These are phyloP conservation scores for Galerucella pusilla DNA, from an alignment of 2,888 invertebrate species.

Conservation along the genomic window DNA sequence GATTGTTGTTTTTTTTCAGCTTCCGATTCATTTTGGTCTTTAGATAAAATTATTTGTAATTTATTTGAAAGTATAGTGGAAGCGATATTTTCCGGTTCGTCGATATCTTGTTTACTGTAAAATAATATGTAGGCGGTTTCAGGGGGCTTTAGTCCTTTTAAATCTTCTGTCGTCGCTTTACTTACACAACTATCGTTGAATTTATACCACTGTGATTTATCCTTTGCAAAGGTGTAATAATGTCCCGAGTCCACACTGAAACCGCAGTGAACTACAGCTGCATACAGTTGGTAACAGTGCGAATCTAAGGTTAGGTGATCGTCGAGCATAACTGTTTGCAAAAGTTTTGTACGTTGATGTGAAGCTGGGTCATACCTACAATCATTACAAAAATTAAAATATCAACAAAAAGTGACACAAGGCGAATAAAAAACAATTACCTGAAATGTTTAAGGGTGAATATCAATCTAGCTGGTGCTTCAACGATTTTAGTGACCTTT, in stretches of 20 bases:
- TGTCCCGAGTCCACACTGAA: slow-evolving; percentile 85
- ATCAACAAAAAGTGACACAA: too few species aligned
- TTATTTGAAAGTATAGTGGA: slow-evolving; percentile 53
- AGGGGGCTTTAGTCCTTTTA: slow-evolving; percentile 74
- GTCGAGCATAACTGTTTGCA: slow-evolving; percentile 69
- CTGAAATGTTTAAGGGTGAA: slow-evolving; percentile 83
- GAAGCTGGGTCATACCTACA: slow-evolving; percentile 74
- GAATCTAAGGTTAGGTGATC: slow-evolving; percentile 69
- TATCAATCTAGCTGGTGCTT: slow-evolving; percentile 81
- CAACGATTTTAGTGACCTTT: slow-evolving; percentile 74
- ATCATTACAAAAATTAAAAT: not conserved
- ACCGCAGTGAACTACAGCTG: slow-evolving; percentile 87
- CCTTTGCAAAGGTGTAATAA: slow-evolving; percentile 85
- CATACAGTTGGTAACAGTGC: slow-evolving; percentile 78
- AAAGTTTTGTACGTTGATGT: slow-evolving; percentile 82
- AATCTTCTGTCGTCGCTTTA: slow-evolving; percentile 69
- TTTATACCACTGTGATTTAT: slow-evolving; percentile 77
- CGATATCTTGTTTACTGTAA: slow-evolving; percentile 68
- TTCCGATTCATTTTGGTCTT: slow-evolving; percentile 59
- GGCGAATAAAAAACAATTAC: slow-evolving; percentile 17
- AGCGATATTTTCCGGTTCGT: slow-evolving; percentile 57
- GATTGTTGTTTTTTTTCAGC: slow-evolving; percentile 54
- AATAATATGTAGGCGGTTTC: slow-evolving; percentile 88
- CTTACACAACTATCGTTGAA: slow-evolving; percentile 85
- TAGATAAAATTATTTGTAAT: slow-evolving; percentile 56